Percentiles rank a stretch among this genome's conserved stretches.
phyloP scores from a whole-genome alignment of 2,797 vertebrate species.

The Adrianichthys oophorus region DNA sequence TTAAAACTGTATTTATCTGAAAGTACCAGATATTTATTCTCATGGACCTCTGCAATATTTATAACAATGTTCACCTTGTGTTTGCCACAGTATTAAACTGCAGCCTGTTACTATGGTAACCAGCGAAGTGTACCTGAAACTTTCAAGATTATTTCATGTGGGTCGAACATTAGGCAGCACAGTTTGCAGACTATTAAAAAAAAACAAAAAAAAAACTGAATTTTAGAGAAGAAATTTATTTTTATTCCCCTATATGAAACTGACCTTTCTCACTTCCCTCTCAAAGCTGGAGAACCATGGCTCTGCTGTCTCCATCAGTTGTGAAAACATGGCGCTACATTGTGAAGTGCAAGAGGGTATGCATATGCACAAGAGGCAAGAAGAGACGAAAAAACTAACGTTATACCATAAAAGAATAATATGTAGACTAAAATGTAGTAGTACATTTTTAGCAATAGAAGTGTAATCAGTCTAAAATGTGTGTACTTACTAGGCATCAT shows the following conservation, averaged over 20 bases:
- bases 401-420: not conserved
- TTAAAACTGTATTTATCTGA: not conserved
- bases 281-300: conserved; percentile 98
- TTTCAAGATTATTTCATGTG: not conserved
- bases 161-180: not conserved
- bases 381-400: conserved; percentile 9
- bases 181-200: not conserved
- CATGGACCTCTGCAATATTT: not conserved
- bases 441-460: not conserved
- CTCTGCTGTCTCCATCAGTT: conserved; percentile 96
- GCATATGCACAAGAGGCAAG: not conserved
- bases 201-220: conserved; percentile 3
- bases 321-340: conserved; percentile 91
- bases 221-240: not conserved
- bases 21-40: not conserved
- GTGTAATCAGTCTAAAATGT: conserved; percentile 81
- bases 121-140: not conserved
- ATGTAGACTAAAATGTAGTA: conserved; percentile 4
- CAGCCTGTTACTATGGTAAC: conserved; percentile 20
- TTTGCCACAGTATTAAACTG: conserved; percentile 2
- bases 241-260: conserved; percentile 18
- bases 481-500: conserved; percentile 94
- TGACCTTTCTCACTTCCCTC: conserved; percentile 93
- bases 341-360: conserved; percentile 16
- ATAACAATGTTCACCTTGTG: not conserved